Percentiles rank a stretch among this genome's conserved stretches.
Evolutionary conservation across 2,888 invertebrate species (phyloP).

Genomic region (Limnephilus lunatus): DNA sequence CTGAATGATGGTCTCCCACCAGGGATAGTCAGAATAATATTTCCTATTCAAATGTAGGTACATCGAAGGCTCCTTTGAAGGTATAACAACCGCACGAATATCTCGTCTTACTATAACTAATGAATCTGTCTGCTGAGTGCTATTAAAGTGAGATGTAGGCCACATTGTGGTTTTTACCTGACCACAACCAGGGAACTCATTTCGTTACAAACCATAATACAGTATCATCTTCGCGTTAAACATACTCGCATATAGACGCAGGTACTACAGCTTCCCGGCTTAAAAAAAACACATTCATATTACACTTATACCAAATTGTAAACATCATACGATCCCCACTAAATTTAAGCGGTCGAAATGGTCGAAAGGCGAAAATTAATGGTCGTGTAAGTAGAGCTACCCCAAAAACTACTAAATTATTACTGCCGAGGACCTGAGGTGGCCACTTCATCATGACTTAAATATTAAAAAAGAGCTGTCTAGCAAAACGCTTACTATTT

Average conservation of each 20-base stretch:
- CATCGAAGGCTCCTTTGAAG: not conserved
- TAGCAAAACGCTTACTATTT: not conserved
- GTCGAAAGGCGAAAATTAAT: too few relatives aligned
- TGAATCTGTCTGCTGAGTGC: not conserved
- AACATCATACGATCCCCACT: too few relatives aligned
- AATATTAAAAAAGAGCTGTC: not conserved
- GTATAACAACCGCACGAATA: not conserved
- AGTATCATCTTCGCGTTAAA: not conserved
- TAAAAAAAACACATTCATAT: too few relatives aligned
- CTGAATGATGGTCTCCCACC: too few relatives aligned
- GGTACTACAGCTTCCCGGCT: too few relatives aligned
- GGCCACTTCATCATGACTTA: not conserved
- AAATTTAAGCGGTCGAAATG: too few relatives aligned
- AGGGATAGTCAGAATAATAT: too few relatives aligned
- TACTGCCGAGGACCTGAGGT: not conserved
- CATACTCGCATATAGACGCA: too few relatives aligned
- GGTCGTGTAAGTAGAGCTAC: not conserved
- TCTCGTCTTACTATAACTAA: not conserved
- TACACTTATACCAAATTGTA: too few relatives aligned
- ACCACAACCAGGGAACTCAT: not conserved
- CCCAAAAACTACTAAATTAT: not conserved
- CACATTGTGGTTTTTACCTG: slow-evolving; percentile 9
- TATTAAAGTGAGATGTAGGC: not conserved
- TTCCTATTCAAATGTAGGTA: too few relatives aligned
- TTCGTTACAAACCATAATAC: not conserved